A percentile compares a stretch with the other conserved stretches of the same genome.
Evolutionary conservation across 2,888 invertebrate genomes (phyloP).

Genomic region (Colostygia pectinataria): DNA sequence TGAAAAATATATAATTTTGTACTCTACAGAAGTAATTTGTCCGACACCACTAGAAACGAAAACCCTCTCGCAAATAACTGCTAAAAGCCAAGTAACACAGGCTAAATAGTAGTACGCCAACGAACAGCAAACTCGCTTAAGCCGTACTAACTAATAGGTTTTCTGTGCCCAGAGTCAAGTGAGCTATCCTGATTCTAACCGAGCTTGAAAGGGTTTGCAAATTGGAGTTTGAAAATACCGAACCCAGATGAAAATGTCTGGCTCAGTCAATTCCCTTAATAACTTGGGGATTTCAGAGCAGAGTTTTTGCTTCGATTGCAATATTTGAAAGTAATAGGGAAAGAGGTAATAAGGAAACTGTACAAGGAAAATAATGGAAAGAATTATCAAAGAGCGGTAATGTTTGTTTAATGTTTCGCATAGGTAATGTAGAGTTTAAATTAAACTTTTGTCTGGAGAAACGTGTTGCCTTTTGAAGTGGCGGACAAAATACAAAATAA

Average conservation of each 20-base stretch:
- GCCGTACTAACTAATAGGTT: constrained; percentile 5
- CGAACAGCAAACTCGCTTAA: constrained; percentile 1
- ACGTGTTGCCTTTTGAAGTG: too few relatives aligned
- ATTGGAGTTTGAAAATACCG: constrained; percentile 23
- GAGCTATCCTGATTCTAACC: constrained; percentile 17
- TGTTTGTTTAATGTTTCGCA: too few relatives aligned
- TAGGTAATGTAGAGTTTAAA: too few relatives aligned
- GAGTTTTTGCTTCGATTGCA: constrained; percentile 14
- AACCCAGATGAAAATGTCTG: constrained; percentile 15
- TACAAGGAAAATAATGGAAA: background rate
- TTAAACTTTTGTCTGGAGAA: too few relatives aligned
- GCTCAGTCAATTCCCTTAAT: constrained; percentile 11
- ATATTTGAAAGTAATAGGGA: constrained; percentile 8
- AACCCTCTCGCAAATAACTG: constrained; percentile 12
- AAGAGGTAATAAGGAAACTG: constrained; percentile 2
- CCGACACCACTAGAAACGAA: background rate
- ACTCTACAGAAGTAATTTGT: constrained; percentile 3
- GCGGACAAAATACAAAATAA: too few relatives aligned
- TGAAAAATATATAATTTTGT: background rate
- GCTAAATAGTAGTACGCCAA: constrained; percentile 2
- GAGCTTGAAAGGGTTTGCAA: constrained; percentile 22
- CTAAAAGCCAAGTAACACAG: constrained; percentile 12
- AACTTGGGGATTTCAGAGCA: constrained; percentile 10
- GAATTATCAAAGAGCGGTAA: background rate
- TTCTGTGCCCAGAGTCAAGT: constrained; percentile 15